Base-by-base conservation (phyloP, 2,888 invertebrate species). In the Choristoneura rosaceana region DNA sequence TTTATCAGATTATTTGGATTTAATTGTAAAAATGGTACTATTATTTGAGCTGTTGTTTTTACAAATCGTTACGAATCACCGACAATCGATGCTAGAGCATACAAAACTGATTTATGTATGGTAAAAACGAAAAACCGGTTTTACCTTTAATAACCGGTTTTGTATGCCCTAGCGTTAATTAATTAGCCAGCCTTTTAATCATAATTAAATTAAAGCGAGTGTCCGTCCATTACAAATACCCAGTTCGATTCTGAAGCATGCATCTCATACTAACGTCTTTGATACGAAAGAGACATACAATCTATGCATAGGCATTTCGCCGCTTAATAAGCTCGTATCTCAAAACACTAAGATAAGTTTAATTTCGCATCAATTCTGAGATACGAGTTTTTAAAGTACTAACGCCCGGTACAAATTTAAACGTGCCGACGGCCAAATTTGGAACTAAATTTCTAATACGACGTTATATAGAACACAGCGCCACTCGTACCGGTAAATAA, bases 21-120 rank as follows among this genome's bases (percentile, higher is more conserved):
- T 43, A 17, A 25, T 59, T 59, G n/a, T 33, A 43, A 61, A 43
- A 41, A 61, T 43, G 61, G 61, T 61, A 61, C 17, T 43, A 5
- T 43, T 61, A 61, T 17, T 61, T 61, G 61, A 61, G 61, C 61
- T 41, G 17, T 12, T 43, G 17, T 61, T 61, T 61, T 61, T 17
- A 25, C 25, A 2, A 55, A 55, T 55, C 55, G 38, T 38, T 38
- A 38, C 38, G 38, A 38, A 38, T 38, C 38, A 38, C 38, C 38
- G 38, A 38, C 38, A 38, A 7, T 38, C 7, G 5, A 7, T 7
- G 0, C 38, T 38, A 38, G 38, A 7, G 38, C 38, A 38, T 38
- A 5, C 38, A 7, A 38, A 38, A 55, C 55, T 25, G 25, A 12
- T 25, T 10, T 9, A 4, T 9, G 55, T n/a, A 25, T 3, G 55